Evolutionary conservation across 2,113 vertebrate genomes (phyloP).

Genomic region (Mus spicilegus): DNA sequence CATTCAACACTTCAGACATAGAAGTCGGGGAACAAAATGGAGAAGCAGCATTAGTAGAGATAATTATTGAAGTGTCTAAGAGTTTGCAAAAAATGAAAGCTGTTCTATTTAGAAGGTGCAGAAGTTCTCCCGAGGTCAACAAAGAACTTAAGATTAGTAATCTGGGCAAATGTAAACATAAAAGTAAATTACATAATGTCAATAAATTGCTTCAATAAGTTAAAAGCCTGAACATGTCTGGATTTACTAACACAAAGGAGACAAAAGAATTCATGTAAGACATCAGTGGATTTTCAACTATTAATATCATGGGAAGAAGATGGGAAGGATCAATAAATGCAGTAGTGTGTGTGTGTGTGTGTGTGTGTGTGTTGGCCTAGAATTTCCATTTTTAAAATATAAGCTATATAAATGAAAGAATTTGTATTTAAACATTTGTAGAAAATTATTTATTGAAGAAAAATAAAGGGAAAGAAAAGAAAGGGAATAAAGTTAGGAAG

Average conservation of each 20-base stretch:
- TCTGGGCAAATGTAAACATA: neutral
- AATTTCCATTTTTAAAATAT: constrained; percentile 32
- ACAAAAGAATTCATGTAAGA: neutral
- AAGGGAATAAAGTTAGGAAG: neutral
- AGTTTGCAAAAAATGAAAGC: constrained; percentile 14
- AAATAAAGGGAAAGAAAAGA: neutral
- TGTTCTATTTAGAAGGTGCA: neutral
- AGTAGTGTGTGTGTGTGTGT: neutral
- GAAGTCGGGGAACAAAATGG: neutral
- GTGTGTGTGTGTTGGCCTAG: neutral
- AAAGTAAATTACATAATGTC: neutral
- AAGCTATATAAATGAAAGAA: neutral
- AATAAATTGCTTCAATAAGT: neutral
- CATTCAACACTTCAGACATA: neutral
- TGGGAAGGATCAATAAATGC: neutral
- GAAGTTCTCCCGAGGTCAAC: neutral
- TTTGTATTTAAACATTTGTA: neutral
- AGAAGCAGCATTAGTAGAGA: neutral
- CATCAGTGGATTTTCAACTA: neutral
- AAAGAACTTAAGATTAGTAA: neutral
- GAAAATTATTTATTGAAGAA: neutral
- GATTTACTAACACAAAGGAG: neutral
- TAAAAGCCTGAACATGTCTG: neutral
- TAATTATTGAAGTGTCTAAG: neutral
- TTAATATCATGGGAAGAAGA: neutral